phyloP scores from a whole-genome alignment of 2,888 invertebrate genomes.

The Pterostichus madidus region DNA sequence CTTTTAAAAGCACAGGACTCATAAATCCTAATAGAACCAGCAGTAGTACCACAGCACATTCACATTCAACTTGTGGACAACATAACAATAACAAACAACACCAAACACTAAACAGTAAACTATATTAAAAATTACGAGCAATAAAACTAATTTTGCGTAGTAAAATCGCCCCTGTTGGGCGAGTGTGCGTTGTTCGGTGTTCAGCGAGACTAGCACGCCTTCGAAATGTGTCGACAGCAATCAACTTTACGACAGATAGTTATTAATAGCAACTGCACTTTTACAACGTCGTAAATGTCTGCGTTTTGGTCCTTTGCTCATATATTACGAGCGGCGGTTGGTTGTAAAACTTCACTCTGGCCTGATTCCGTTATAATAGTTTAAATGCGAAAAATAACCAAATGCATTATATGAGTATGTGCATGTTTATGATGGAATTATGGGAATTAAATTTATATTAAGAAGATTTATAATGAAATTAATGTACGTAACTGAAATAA shows the following conservation, averaged over 20 bases:
- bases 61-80: conserved; percentile 38
- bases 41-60: conserved; percentile 1
- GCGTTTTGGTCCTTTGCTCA: conserved; percentile 56
- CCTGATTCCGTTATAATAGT: conserved; percentile 24
- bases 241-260: conserved; percentile 80
- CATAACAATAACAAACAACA: conserved; percentile 57
- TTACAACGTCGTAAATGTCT: conserved; percentile 75
- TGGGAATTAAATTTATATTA: too few species aligned
- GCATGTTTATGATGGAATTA: background rate
- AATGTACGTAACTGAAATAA: too few species aligned
- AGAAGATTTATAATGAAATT: too few species aligned
- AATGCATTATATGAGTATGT: background rate
- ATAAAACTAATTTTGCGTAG: conserved; percentile 75
- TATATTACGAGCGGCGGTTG: conserved; percentile 45
- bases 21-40: conserved; percentile 12
- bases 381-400: background rate
- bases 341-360: background rate
- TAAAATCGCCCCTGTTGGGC: conserved; percentile 70
- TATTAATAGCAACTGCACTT: conserved; percentile 81
- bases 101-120: conserved; percentile 48
- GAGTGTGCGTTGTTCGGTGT: background rate
- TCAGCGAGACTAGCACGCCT: conserved; percentile 69
- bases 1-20: conserved; percentile 45
- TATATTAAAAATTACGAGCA: conserved; percentile 74
- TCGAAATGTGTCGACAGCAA: conserved; percentile 80